Conservation (phyloP, 37 sponge, comb jelly and placozoan genomes). For the Haliclona indistincta region DNA sequence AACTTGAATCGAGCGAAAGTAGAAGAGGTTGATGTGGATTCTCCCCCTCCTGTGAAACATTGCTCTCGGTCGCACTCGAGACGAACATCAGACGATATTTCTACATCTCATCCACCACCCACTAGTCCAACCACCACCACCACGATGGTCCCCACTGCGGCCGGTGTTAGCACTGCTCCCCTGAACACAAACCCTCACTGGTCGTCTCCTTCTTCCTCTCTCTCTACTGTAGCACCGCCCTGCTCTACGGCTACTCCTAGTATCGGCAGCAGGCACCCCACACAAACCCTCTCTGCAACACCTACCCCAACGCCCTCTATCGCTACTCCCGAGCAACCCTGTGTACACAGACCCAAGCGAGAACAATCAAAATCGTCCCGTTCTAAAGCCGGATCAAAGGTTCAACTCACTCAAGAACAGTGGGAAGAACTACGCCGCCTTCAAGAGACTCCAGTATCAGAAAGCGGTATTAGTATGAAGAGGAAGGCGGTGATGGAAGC, state of each 20-base stretch:
- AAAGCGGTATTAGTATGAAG: slow-evolving; percentile 64
- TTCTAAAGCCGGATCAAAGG: neutral
- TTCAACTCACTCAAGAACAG: neutral
- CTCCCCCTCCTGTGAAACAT: slow-evolving; percentile 42
- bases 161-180: too few relatives aligned
- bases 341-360: neutral
- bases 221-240: neutral
- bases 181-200: slow-evolving; percentile 13
- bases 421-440: slow-evolving; percentile 1
- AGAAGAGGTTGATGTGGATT: slow-evolving; percentile 57
- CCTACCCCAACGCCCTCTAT: neutral
- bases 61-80: slow-evolving; percentile 5
- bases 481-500: slow-evolving; percentile 75
- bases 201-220: neutral
- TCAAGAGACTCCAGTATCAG: slow-evolving; percentile 15
- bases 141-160: neutral
- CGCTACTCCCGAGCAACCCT: neutral
- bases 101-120: neutral
- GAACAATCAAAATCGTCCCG: neutral
- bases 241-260: neutral
- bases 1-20: slow-evolving; percentile 69
- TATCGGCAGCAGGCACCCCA: neutral
- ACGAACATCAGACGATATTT: neutral
- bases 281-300: slow-evolving; percentile 2
- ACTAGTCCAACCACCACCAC: neutral